Percentiles rank a stretch among this genome's conserved stretches.
These are phyloP conservation scores for Trissolcus japonicus DNA, from an alignment of 2,888 invertebrate species.

Conservation along the genomic window DNA sequence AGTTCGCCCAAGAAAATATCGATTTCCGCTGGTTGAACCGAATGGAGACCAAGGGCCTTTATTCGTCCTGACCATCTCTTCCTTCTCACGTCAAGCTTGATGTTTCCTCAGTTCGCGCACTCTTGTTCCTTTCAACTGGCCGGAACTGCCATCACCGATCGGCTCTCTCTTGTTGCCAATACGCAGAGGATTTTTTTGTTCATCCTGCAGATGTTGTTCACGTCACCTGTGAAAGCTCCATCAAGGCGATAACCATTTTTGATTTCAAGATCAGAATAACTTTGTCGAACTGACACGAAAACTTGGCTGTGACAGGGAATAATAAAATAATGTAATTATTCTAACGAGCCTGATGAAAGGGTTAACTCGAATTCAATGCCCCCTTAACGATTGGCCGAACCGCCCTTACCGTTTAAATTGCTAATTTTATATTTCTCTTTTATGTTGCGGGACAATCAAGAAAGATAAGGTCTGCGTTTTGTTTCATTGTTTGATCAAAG, in stretches of 20 bases:
- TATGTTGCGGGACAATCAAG: constrained; percentile 1
- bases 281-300: no score
- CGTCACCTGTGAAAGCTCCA: not conserved
- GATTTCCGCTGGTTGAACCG: constrained; percentile 65
- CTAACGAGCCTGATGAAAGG: constrained; percentile 23
- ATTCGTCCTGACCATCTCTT: constrained; percentile 32
- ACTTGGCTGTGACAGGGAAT: no score
- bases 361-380: constrained; percentile 28
- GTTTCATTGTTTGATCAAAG: constrained; percentile 2
- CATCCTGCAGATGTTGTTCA: constrained; percentile 12
- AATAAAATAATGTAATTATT: constrained; percentile 35
- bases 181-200: not conserved
- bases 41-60: constrained; percentile 53
- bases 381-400: constrained; percentile 28
- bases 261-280: not conserved
- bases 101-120: constrained; percentile 6
- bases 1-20: constrained; percentile 62
- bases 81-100: constrained; percentile 14
- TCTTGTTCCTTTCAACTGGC: constrained; percentile 40
- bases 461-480: not conserved
- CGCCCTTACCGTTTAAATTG: constrained; percentile 42
- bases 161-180: constrained; percentile 16
- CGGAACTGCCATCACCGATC: constrained; percentile 33
- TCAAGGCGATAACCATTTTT: not conserved
- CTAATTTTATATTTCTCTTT: constrained; percentile 35